phyloP scores from a whole-genome alignment of 2,797 vertebrate genomes.

The Menidia menidia region DNA sequence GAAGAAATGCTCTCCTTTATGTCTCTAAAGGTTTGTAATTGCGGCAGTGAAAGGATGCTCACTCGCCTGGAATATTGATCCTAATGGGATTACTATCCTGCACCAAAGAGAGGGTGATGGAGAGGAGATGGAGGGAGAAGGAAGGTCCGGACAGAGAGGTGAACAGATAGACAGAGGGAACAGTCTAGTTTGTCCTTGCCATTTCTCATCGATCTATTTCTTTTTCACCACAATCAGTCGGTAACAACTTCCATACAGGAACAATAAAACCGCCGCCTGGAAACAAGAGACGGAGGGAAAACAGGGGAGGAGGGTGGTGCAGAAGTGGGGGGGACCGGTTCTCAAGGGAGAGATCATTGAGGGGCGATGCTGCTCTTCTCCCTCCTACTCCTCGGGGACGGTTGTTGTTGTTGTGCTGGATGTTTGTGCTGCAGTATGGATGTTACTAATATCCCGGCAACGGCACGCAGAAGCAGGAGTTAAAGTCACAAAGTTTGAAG shows the following conservation, averaged over 20 bases:
- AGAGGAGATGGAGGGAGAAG: constrained; percentile 70
- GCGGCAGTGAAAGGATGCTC: constrained; percentile 93
- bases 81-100: constrained; percentile 95
- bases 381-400: constrained; percentile 41
- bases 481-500: constrained; percentile 35
- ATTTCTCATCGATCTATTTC: constrained; percentile 54
- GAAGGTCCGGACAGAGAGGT: constrained; percentile 56
- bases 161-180: constrained; percentile 56
- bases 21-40: constrained; percentile 94
- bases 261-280: constrained; percentile 44
- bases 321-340: constrained; percentile 24
- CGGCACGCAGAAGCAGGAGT: constrained; percentile 55
- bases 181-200: constrained; percentile 63
- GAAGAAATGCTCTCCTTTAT: constrained; percentile 90
- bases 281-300: constrained; percentile 50
- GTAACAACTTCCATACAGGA: constrained; percentile 55
- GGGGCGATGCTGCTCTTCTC: constrained; percentile 38
- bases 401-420: constrained; percentile 52
- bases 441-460: constrained; percentile 44
- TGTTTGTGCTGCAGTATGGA: constrained; percentile 28
- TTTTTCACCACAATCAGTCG: constrained; percentile 30
- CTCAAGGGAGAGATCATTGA: constrained; percentile 68
- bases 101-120: constrained; percentile 83
- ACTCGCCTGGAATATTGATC: constrained; percentile 90
- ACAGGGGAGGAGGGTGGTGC: constrained; percentile 19